phyloP scores from a whole-genome alignment of 2,888 invertebrate genomes.

The Amphipyra tragopoginis region DNA sequence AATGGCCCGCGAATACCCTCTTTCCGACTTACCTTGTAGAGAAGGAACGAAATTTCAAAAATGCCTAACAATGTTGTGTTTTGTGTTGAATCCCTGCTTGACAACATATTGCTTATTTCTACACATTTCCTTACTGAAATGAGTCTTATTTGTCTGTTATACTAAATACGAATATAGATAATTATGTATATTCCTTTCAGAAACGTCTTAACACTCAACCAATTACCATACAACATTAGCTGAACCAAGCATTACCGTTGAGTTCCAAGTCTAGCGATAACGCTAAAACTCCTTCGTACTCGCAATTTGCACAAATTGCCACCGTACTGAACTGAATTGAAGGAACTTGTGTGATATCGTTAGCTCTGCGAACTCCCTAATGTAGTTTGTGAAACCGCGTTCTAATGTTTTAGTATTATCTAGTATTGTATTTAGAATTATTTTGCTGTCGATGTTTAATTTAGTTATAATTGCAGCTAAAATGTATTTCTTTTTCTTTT shows the following conservation, averaged over 20 bases:
- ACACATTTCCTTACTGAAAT: no score
- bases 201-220: constrained; percentile 58
- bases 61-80: no score
- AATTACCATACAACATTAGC: constrained; percentile 57
- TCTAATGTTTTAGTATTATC: constrained; percentile 47
- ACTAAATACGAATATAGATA: no score
- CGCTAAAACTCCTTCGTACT: constrained; percentile 66
- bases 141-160: no score
- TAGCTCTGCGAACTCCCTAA: constrained; percentile 64
- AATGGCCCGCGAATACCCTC: no score
- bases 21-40: no score
- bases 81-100: no score
- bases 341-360: constrained; percentile 72
- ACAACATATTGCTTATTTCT: no score
- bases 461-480: no score
- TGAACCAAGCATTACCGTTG: constrained; percentile 45
- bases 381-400: constrained; percentile 56
- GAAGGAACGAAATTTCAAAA: no score
- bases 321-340: constrained; percentile 72
- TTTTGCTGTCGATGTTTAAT: background rate
- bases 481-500: no score
- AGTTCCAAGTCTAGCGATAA: constrained; percentile 65
- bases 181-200: constrained; percentile 21
- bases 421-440: constrained; percentile 17
- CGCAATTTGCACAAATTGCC: constrained; percentile 82